phyloP scores from a whole-genome alignment of 2,797 vertebrate species.

The Alexandromys oeconomus region DNA sequence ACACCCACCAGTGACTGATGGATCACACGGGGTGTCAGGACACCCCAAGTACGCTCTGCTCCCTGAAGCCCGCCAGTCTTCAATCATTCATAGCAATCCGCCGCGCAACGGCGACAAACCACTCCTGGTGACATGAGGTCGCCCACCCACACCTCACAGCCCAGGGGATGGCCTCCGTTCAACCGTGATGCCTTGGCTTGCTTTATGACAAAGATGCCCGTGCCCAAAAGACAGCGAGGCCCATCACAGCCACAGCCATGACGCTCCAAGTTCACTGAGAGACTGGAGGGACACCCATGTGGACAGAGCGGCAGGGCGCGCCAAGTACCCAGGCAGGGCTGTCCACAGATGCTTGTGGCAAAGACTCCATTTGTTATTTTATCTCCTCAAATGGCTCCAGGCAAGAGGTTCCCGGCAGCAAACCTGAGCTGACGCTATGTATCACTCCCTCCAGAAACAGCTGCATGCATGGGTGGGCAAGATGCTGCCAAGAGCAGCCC shows the following conservation, averaged over 20 bases:
- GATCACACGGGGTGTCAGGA: neutral
- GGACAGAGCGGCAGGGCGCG: neutral
- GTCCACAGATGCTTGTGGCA: neutral
- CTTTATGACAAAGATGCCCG: neutral
- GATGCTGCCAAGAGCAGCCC: neutral
- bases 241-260: neutral
- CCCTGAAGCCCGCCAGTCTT: accelerated
- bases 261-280: neutral
- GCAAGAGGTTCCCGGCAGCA: neutral
- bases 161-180: neutral
- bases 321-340: neutral
- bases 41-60: neutral
- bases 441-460: neutral
- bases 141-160: too few species aligned
- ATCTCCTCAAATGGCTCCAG: neutral
- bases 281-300: accelerated
- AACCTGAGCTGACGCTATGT: neutral
- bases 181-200: neutral
- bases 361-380: neutral
- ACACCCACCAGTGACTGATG: neutral
- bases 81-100: accelerated
- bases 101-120: neutral
- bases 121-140: accelerated
- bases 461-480: accelerated
- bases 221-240: neutral